Conservation (phyloP, 1,140 invertebrate genomes). For the Meloidogyne floridensis region DNA sequence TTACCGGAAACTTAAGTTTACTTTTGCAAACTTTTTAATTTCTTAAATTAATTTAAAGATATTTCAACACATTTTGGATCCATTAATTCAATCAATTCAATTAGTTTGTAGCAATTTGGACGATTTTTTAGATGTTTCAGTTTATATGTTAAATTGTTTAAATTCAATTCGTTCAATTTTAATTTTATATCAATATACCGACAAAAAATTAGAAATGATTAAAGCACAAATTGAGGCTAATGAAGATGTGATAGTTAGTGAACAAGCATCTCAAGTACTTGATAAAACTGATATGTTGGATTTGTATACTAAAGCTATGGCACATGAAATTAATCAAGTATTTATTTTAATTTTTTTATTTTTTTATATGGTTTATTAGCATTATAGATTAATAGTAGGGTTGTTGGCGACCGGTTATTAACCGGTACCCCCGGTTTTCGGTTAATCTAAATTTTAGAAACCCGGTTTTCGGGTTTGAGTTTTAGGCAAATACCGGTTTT, state of each 20-base stretch:
- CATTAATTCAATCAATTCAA: slow-evolving; percentile 85
- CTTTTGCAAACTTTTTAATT: too few relatives aligned
- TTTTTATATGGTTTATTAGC: too few relatives aligned
- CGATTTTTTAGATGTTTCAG: slow-evolving; percentile 84
- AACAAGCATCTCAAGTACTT: slow-evolving; percentile 87
- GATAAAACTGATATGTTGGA: slow-evolving; percentile 85
- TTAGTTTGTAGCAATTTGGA: slow-evolving; percentile 87
- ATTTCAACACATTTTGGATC: slow-evolving; percentile 83
- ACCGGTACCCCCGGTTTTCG: too few relatives aligned
- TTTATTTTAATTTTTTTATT: not conserved
- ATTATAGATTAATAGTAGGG: too few relatives aligned
- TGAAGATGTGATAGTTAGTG: slow-evolving; percentile 87
- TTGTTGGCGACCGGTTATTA: too few relatives aligned
- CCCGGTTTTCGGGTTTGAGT: too few relatives aligned
- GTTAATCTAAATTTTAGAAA: too few relatives aligned
- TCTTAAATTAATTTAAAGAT: slow-evolving; percentile 73
- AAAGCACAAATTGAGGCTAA: slow-evolving; percentile 84
- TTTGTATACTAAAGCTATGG: slow-evolving; percentile 79
- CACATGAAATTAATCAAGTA: slow-evolving; percentile 73
- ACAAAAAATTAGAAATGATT: slow-evolving; percentile 83
- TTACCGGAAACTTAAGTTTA: not conserved
- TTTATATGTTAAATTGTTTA: slow-evolving; percentile 72
- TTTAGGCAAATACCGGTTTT: too few relatives aligned
- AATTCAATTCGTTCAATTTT: slow-evolving; percentile 84
- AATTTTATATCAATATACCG: slow-evolving; percentile 77